Evolutionary conservation across 2,113 vertebrate genomes (phyloP).

Genomic region (Hippolais icterina): DNA sequence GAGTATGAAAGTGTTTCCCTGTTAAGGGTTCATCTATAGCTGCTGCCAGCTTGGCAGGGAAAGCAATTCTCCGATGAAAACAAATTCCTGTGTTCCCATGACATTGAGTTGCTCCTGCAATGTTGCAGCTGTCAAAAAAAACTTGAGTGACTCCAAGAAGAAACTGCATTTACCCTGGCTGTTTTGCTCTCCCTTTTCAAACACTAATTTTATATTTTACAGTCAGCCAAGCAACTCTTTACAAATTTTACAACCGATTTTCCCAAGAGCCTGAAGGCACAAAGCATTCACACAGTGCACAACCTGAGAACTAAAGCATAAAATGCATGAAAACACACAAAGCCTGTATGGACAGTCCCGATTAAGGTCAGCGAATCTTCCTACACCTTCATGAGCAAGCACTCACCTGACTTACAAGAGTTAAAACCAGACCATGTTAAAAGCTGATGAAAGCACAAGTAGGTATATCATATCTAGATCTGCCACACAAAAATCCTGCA

Average conservation of each 20-base stretch:
- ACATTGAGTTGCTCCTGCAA: neutral
- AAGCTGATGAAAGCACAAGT: neutral
- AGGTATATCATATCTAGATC: neutral
- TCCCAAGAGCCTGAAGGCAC: neutral
- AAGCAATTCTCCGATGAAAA: neutral
- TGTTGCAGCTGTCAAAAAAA: neutral
- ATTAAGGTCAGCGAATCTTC: neutral
- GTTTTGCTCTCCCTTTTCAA: neutral
- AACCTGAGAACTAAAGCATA: neutral
- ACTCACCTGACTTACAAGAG: neutral
- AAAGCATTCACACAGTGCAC: neutral
- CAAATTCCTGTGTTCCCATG: slow-evolving; percentile 3
- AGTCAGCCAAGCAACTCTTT: neutral
- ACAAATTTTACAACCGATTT: neutral
- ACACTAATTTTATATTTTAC: neutral
- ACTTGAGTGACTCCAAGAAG: neutral
- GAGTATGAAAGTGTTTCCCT: neutral
- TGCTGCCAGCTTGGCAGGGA: slow-evolving; percentile 40
- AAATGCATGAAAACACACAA: neutral
- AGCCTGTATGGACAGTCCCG: neutral
- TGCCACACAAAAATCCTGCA: neutral
- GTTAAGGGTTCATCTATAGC: neutral
- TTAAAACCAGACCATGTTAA: neutral
- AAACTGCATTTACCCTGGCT: neutral
- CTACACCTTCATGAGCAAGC: neutral